Evolutionary conservation across 2,888 invertebrate genomes (phyloP), one percentile per base, ranked within the genome.

Genomic region (Colletes collaris): DNA sequence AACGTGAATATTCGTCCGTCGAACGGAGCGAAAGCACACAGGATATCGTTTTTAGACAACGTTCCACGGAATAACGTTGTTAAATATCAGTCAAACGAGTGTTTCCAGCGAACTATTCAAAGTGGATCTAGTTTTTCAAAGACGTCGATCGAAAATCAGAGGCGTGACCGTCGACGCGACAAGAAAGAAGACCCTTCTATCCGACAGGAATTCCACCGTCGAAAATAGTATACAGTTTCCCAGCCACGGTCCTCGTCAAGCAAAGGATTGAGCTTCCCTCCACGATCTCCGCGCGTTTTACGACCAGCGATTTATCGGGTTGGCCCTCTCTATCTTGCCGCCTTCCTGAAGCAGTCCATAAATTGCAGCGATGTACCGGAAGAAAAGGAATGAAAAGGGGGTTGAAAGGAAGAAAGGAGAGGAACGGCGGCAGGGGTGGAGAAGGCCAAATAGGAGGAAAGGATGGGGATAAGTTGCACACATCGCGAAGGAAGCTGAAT

Each of bases 331-430:
- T 86, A 86, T 86, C 79, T 84, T 79, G 69, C 76, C 76, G 72
- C 70, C 70, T 76, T 84, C 76, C 77, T 78, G 82, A 82, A 78
- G 82, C 80, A 89, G 90, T 90, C 89, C 84, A 90, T 90, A 90
- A 90, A 89, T 90, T 87, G 87, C 86, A 86, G 83, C 84, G 80
- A 86, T 87, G 85, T 83, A 86, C 88, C 87, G 88, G 85, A 81
- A 83, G 86, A 79, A 83, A 83, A 77, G 82, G 78, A 83, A 75
- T 67, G 83, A 84, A 76, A 81, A 76, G 63, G 72, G 58, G 50
- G 13, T 67, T 40, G 82, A 73, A 76, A 82, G 79, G 74, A 65
- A 59, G 76, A 64, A 71, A 72, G 44, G 50, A 52, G 75, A 27
- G n/a, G 49, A 50, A 37, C 52, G 44, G n/a, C 11, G 63, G 52